Evolutionary conservation across 2,797 vertebrate genomes (phyloP).

Genomic region (Periophthalmus magnuspinnatus): DNA sequence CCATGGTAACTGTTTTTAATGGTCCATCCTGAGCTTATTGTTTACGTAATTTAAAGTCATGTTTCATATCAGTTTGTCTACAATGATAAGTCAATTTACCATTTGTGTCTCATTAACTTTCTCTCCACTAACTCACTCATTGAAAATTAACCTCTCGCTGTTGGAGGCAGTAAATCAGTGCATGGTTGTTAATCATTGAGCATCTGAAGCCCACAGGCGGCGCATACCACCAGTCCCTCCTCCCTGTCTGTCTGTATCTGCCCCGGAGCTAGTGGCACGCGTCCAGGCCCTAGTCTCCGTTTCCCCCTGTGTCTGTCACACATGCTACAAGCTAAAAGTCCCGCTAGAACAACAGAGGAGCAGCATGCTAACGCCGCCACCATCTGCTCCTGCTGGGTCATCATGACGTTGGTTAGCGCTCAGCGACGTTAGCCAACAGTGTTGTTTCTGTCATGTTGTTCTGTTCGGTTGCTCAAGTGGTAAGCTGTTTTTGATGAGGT

Average conservation of each 20-base stretch:
- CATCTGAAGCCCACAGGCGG: not conserved
- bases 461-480: not conserved
- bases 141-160: conserved; percentile 11
- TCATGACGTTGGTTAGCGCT: conserved; percentile 53
- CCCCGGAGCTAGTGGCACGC: not conserved
- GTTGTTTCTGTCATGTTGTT: conserved; percentile 26
- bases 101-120: not conserved
- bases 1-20: too few species aligned
- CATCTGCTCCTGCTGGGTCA: conserved; percentile 65
- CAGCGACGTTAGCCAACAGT: conserved; percentile 51
- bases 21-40: too few species aligned
- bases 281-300: conserved; percentile 1
- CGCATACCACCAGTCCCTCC: not conserved
- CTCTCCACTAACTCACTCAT: not conserved
- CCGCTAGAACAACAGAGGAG: conserved; percentile 40
- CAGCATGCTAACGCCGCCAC: conserved; percentile 27
- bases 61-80: not conserved
- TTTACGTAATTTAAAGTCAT: too few species aligned
- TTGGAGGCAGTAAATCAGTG: not conserved
- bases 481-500: not conserved
- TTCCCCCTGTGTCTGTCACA: conserved; percentile 59
- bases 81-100: not conserved
- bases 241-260: not conserved
- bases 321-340: conserved; percentile 58
- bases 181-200: conserved; percentile 22